Base-by-base conservation (phyloP, 2,113 vertebrate species). In the Puma concolor region DNA sequence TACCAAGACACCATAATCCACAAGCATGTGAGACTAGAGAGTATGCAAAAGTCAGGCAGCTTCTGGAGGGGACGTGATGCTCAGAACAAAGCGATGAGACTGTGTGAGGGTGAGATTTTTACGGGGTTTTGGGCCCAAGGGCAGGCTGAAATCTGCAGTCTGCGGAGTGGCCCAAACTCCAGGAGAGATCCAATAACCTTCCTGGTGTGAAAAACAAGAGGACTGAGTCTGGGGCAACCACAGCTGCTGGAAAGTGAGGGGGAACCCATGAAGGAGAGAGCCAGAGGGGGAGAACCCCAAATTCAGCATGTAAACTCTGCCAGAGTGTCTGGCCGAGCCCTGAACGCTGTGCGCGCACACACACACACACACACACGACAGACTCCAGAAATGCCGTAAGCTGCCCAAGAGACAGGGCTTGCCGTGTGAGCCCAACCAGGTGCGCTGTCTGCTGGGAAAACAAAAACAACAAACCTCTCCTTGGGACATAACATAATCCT, bases 321-420 rank as follows among this genome's bases (percentile, higher is more conserved):
- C 38, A 2, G 10, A 6, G 2, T 33, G 31, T 72, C 29, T n/a
- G 57, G 27, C 5, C 72, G 16, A 52, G 15, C 33, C 23, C 33
- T 7, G 2, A 71, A 3, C 1, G 27, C 33, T 1, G 25, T n/a
- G n/a, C n/a, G n/a, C n/a, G n/a, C n/a, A n/a, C 11, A 15, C 17
- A 74, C 12, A 25, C 31, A 71, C 15, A 54, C 52, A 66, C 11
- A 14, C 17, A 54, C 13, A 25, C 21, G 36, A 41, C 5, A 52
- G 74, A 76, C 14, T 14, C 16, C 14, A 41, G 63, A 16, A 80
- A 86, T 4, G 1, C 1, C 38, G 4, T 48, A n/a, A 54, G 41
- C 36, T n/a, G 19, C 17, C 94, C 63, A 16, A 60, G 83, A 94
- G 33, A 50, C n/a, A 57, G 48, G 80, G 50, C 27, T 27, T 76